Percentiles rank a stretch among this genome's conserved stretches.
These are phyloP conservation scores for Ceratotherium simum DNA, from an alignment of 2,113 vertebrate species.

Conservation along the genomic window DNA sequence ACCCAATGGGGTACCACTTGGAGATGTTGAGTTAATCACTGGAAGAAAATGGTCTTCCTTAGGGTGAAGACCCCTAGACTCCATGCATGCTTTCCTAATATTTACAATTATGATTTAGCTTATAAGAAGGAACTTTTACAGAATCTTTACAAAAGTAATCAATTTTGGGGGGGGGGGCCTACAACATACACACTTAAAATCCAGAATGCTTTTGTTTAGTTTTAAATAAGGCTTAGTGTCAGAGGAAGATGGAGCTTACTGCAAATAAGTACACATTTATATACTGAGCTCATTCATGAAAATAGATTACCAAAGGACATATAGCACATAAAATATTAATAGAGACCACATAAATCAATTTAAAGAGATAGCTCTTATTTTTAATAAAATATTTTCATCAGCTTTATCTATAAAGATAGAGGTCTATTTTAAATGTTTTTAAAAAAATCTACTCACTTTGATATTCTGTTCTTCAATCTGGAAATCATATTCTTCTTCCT, in stretches of 20 bases:
- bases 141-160: constrained; percentile 23
- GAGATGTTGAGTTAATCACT: background rate
- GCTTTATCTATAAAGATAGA: background rate
- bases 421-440: background rate
- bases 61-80: background rate
- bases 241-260: background rate
- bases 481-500: constrained; percentile 8
- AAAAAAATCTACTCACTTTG: background rate
- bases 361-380: background rate
- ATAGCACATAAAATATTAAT: background rate
- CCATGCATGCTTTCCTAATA: background rate
- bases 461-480: background rate
- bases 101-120: background rate
- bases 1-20: background rate
- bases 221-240: background rate
- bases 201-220: background rate
- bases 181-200: background rate
- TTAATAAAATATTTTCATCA: background rate
- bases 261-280: background rate
- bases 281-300: background rate
- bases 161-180: background rate
- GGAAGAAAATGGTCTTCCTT: background rate
- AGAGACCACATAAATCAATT: background rate
- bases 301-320: background rate
- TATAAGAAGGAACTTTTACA: background rate